These are phyloP conservation scores for Oreotrochilus melanogaster DNA, from an alignment of 2,113 vertebrate species.

Conservation along the genomic window DNA sequence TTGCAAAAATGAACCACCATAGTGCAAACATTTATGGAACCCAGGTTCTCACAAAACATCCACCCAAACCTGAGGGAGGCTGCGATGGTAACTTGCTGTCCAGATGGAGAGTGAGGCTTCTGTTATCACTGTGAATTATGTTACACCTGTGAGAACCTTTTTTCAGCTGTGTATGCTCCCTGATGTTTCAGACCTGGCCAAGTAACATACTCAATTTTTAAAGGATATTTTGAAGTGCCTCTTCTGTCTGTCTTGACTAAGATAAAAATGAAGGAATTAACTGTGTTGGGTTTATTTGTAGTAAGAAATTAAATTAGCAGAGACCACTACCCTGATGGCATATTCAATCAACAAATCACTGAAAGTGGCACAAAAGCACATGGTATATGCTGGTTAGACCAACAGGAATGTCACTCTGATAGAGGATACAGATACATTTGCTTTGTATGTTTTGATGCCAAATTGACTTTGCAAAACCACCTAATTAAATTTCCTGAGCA, in stretches of 20 bases:
- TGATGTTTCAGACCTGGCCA: not conserved
- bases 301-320: not conserved
- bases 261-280: not conserved
- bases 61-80: not conserved
- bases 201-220: not conserved
- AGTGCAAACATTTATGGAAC: not conserved
- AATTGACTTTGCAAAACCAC: not conserved
- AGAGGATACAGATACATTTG: not conserved
- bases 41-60: not conserved
- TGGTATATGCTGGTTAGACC: not conserved
- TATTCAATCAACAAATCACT: not conserved
- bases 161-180: not conserved
- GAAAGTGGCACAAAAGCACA: not conserved
- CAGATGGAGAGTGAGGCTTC: not conserved
- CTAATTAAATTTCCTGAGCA: not conserved
- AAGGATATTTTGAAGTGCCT: not conserved
- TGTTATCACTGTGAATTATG: not conserved
- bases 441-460: not conserved
- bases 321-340: not conserved
- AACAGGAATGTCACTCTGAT: not conserved
- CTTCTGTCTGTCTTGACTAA: not conserved
- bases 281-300: not conserved
- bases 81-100: not conserved
- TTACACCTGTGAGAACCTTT: not conserved
- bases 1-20: not conserved